Evolutionary conservation across 2,888 invertebrate genomes (phyloP), one percentile per base, ranked within the genome.

Genomic region (Entomobrya multifasciata): DNA sequence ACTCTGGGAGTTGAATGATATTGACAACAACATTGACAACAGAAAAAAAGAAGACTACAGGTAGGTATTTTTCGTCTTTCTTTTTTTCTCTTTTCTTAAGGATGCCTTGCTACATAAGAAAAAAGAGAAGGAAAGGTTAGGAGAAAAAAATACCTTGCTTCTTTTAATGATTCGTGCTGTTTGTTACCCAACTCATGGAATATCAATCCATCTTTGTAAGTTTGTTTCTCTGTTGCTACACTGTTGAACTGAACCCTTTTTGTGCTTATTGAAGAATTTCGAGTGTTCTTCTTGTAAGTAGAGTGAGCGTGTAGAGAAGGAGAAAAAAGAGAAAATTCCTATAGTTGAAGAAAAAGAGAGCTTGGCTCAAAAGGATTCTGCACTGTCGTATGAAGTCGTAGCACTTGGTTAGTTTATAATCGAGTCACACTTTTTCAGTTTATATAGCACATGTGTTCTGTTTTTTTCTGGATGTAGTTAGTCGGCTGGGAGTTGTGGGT

Each of bases 261-360:
- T 30, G 41, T 20, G 65, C 22, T 60, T 65, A 65, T 36, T 65
- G 65, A 65, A 65, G 65, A 65, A 65, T 36, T 65, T 41, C 17
- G 65, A 65, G 41, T 15, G 49, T 27, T 27, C 13, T 22, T 27
- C 13, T 25, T 10, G 25, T 27, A 60, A 20, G 36, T 36, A 6
- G 5, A 36, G 5, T 36, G 36, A 36, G 36, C 36, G 36, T 36
- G 36, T 36, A 36, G 36, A 36, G 36, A 36, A n/a, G n/a, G 17
- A 55, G 20, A 60, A 27, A 60, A 36, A 25, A 6, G 57, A 25
- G 22, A 60, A 15, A 60, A 60, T 60, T 60, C 55, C 55, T 57
- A 57, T 22, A 57, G 55, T 11, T 57, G 55, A 22, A 22, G 13
- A 57, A 17, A 52, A 17, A 52, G 52, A 52, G 52, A 52, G 17